Evolutionary conservation across 1,140 invertebrate genomes (phyloP).

Genomic region (Temnothorax curvispinosus): DNA sequence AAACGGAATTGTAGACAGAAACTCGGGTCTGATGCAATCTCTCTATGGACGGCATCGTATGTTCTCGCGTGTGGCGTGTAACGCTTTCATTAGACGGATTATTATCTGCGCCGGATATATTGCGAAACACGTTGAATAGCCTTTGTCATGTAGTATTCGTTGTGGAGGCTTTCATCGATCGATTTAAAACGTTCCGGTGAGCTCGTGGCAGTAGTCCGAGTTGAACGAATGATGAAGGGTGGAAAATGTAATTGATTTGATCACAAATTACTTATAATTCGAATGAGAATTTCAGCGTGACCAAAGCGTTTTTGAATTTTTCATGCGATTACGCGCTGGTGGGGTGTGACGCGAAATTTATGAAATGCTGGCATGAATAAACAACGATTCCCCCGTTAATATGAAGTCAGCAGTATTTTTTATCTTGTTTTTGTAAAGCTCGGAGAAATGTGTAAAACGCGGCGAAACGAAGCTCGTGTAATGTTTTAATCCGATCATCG

Average conservation of each 20-base stretch:
- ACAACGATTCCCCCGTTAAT: slow-evolving; percentile 45
- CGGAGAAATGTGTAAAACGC: slow-evolving; percentile 42
- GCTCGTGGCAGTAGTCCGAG: background rate
- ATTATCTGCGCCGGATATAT: slow-evolving; percentile 59
- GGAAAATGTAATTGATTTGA: slow-evolving; percentile 39
- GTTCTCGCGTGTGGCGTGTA: slow-evolving; percentile 40
- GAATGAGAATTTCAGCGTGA: slow-evolving; percentile 19
- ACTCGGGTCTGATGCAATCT: slow-evolving; percentile 29
- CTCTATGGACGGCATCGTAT: slow-evolving; percentile 5
- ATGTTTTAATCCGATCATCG: slow-evolving; percentile 54
- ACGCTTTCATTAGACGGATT: slow-evolving; percentile 46
- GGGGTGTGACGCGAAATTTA: slow-evolving; percentile 40
- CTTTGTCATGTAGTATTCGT: slow-evolving; percentile 54
- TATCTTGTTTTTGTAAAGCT: slow-evolving; percentile 30
- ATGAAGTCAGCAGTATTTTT: slow-evolving; percentile 38
- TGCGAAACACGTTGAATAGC: slow-evolving; percentile 54
- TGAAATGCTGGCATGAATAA: slow-evolving; percentile 49
- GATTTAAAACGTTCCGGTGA: slow-evolving; percentile 38
- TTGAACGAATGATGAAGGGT: slow-evolving; percentile 17
- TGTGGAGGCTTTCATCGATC: slow-evolving; percentile 49
- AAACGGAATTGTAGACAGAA: slow-evolving; percentile 31
- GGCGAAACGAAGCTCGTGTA: slow-evolving; percentile 54
- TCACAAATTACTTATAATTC: slow-evolving; percentile 44
- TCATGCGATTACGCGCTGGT: slow-evolving; percentile 7
- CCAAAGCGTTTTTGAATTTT: slow-evolving; percentile 33